Percentiles rank a stretch among this genome's conserved stretches.
phyloP scores from a whole-genome alignment of 2,888 invertebrate species.

The Leptinotarsa tumamoca region DNA sequence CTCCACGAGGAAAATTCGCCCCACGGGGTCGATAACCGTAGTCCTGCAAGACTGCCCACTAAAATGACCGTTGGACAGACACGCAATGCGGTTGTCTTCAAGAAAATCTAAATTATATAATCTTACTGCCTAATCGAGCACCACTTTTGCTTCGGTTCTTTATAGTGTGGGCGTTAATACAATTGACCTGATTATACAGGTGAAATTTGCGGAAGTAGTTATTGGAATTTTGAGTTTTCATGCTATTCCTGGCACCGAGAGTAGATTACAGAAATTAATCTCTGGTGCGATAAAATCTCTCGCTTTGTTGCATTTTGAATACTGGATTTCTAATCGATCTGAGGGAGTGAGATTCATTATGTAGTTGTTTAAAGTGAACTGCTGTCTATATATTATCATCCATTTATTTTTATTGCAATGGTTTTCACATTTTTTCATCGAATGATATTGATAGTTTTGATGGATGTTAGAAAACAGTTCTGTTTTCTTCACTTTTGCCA shows the following conservation, averaged over 20 bases:
- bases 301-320: neutral
- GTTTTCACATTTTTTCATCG: too few species aligned
- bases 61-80: conserved; percentile 8
- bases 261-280: neutral
- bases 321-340: too few species aligned
- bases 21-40: conserved; percentile 9
- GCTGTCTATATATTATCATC: too few species aligned
- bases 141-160: neutral
- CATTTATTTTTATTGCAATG: too few species aligned
- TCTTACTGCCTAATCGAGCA: conserved; percentile 1
- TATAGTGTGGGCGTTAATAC: conserved; percentile 16
- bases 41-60: conserved; percentile 12
- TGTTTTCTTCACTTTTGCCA: too few species aligned
- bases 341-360: too few species aligned
- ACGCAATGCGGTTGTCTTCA: conserved; percentile 17
- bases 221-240: neutral
- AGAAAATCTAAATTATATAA: conserved; percentile 13
- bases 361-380: too few species aligned
- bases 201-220: conserved; percentile 5
- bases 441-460: too few species aligned
- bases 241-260: neutral
- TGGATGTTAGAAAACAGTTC: too few species aligned
- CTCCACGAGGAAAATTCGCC: neutral
- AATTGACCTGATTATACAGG: neutral
- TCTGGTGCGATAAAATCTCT: neutral